A percentile compares a stretch with the other conserved stretches of the same genome.
Evolutionary conservation across 2,888 invertebrate genomes (phyloP).

Genomic region (Caenorhabditis parvicauda): DNA sequence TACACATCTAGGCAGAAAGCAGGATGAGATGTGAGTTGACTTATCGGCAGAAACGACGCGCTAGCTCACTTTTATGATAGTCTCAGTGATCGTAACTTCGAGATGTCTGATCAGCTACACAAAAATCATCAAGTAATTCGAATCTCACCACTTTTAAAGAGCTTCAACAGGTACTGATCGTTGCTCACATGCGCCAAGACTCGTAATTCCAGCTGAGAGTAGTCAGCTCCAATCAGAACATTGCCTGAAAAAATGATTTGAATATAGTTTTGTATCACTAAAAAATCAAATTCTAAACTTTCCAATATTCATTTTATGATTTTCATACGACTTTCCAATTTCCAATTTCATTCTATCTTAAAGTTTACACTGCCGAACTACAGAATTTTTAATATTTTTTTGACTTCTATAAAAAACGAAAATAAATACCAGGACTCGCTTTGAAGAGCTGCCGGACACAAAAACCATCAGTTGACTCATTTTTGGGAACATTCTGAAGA

Average conservation of each 20-base stretch:
- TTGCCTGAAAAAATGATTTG: constrained; percentile 17
- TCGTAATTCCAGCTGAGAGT: constrained; percentile 90
- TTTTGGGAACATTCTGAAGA: constrained; percentile 76
- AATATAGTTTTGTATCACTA: not conserved
- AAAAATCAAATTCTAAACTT: not conserved
- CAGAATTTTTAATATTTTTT: too few species aligned
- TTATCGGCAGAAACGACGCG: too few species aligned
- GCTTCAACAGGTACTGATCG: constrained; percentile 68
- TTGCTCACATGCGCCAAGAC: constrained; percentile 85
- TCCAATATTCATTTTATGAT: too few species aligned
- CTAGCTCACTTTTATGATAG: too few species aligned
- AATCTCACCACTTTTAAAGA: constrained; percentile 13
- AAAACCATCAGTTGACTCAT: constrained; percentile 62
- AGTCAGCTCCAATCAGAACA: constrained; percentile 86
- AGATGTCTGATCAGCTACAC: too few species aligned
- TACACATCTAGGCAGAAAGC: too few species aligned
- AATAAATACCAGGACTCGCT: constrained; percentile 11
- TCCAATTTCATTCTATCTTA: not conserved
- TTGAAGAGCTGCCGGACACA: constrained; percentile 19
- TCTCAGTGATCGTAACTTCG: too few species aligned
- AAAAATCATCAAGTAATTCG: not conserved
- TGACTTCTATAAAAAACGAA: not conserved
- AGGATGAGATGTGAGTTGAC: too few species aligned
- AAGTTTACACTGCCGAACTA: too few species aligned
- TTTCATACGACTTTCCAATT: too few species aligned